Conservation (phyloP, 2,888 invertebrate species). For the Pterostichus madidus region DNA sequence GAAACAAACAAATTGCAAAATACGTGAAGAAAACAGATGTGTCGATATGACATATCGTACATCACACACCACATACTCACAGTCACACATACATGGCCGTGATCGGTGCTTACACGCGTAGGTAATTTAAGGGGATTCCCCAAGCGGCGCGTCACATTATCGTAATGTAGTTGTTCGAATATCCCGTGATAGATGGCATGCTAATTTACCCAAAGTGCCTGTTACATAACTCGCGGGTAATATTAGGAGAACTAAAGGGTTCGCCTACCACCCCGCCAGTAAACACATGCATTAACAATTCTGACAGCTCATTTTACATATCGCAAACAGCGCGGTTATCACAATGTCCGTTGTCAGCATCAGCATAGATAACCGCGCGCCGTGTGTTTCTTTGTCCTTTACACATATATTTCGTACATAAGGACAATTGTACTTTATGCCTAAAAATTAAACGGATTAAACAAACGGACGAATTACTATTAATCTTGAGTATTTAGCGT, state of each 20-base stretch:
- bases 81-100: conserved; percentile 18
- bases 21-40: too few relatives aligned
- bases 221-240: conserved; percentile 65
- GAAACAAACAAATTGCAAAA: too few relatives aligned
- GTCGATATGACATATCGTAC: too few relatives aligned
- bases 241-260: conserved; percentile 66
- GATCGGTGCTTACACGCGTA: conserved; percentile 53
- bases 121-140: conserved; percentile 63
- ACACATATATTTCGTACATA: neutral
- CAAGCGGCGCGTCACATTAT: conserved; percentile 62
- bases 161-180: conserved; percentile 67
- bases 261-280: conserved; percentile 32
- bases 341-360: conserved; percentile 29
- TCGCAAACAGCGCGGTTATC: conserved; percentile 47
- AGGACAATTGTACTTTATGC: neutral
- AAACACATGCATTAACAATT: conserved; percentile 64
- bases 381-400: conserved; percentile 1
- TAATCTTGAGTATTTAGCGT: too few relatives aligned
- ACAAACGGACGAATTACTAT: too few relatives aligned
- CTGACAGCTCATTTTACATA: conserved; percentile 65
- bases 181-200: conserved; percentile 67
- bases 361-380: neutral
- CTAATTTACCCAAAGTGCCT: conserved; percentile 67
- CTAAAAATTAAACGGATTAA: neutral
- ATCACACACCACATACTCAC: too few relatives aligned